These are phyloP conservation scores for Tribolium freemani DNA, from an alignment of 2,888 invertebrate species.

Conservation along the genomic window DNA sequence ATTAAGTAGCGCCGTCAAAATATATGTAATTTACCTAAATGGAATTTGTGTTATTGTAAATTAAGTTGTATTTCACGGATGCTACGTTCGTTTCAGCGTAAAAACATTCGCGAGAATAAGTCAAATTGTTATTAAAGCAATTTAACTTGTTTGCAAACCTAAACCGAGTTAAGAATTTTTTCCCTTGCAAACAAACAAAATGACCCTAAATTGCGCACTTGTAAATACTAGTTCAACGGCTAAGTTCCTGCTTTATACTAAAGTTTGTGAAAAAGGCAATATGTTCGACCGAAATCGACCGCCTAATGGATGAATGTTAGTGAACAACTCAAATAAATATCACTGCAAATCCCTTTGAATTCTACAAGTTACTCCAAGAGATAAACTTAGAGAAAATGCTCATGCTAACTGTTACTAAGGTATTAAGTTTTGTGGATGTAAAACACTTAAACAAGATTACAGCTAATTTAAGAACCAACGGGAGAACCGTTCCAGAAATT, in stretches of 20 bases:
- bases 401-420: not conserved
- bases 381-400: slow-evolving; percentile 14
- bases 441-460: not conserved
- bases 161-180: slow-evolving; percentile 7
- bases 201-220: slow-evolving; percentile 16
- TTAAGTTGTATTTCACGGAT: slow-evolving; percentile 26
- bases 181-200: slow-evolving; percentile 6
- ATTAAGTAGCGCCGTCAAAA: slow-evolving; percentile 47
- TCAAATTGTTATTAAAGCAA: slow-evolving; percentile 16
- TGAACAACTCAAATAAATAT: slow-evolving; percentile 32
- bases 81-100: not conserved
- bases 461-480: not conserved
- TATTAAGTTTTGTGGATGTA: not conserved
- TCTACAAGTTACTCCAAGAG: slow-evolving; percentile 13
- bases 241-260: slow-evolving; percentile 12
- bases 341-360: slow-evolving; percentile 21
- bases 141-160: slow-evolving; percentile 15
- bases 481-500: not conserved
- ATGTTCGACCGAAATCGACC: slow-evolving; percentile 14
- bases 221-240: slow-evolving; percentile 2
- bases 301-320: slow-evolving; percentile 25
- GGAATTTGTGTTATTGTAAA: slow-evolving; percentile 49
- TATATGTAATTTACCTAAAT: slow-evolving; percentile 49
- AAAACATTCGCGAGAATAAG: not conserved
- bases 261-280: slow-evolving; percentile 18